phyloP scores from a whole-genome alignment of 2,888 invertebrate species.

The Tetranychus piercei region DNA sequence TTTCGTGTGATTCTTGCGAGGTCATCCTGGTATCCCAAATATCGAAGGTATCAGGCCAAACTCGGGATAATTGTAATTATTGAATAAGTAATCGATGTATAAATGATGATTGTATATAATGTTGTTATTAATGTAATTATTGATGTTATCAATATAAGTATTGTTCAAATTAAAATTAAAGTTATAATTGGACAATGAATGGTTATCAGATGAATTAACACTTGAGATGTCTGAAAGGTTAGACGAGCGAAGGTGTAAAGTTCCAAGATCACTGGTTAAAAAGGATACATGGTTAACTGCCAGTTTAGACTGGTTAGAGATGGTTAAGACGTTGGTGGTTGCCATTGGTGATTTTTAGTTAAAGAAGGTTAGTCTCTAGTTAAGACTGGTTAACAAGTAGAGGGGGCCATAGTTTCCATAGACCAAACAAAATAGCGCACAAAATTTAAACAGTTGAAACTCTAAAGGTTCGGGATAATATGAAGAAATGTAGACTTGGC shows the following conservation, averaged over 20 bases:
- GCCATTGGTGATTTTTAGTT: constrained; percentile 1
- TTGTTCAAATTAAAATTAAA: too few relatives aligned
- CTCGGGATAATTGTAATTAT: not conserved
- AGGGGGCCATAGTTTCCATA: not conserved
- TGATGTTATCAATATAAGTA: too few relatives aligned
- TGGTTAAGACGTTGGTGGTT: not conserved
- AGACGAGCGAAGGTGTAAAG: not conserved
- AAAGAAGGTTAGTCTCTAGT: not conserved
- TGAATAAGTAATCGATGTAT: not conserved
- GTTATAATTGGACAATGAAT: too few relatives aligned
- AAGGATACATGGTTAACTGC: not conserved
- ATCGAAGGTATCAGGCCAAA: not conserved
- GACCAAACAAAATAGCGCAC: not conserved
- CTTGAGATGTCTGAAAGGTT: not conserved
- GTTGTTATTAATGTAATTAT: too few relatives aligned
- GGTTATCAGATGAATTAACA: not conserved
- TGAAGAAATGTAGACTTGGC: too few relatives aligned
- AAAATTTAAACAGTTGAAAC: not conserved
- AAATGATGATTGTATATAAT: not conserved
- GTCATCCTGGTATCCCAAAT: not conserved
- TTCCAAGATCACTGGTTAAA: not conserved
- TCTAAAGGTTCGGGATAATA: too few relatives aligned
- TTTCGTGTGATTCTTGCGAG: not conserved
- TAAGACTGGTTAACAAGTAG: not conserved
- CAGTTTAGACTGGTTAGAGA: not conserved